A percentile compares a stretch with the other conserved stretches of the same genome.
Evolutionary conservation across 2,113 vertebrate genomes (phyloP).

Genomic region (Chloropsis cyanopogon): DNA sequence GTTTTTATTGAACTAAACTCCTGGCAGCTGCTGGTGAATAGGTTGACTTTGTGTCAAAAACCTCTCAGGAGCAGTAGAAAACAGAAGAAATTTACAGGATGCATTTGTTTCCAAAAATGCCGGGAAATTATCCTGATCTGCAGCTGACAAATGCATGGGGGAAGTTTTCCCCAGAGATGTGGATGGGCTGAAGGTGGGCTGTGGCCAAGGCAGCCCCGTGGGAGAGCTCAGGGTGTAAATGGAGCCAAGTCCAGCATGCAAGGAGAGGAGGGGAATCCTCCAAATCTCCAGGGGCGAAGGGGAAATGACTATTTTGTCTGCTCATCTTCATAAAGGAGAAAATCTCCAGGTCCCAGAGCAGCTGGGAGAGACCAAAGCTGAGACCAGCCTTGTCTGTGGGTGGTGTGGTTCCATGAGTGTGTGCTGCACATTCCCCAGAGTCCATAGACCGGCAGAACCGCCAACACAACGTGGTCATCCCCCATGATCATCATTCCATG

Average conservation of each 20-base stretch:
- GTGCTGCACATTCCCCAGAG: fast-evolving
- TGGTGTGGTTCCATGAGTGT: not conserved
- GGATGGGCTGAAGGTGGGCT: not conserved
- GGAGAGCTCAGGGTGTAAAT: not conserved
- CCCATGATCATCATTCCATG: fast-evolving
- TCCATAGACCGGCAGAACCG: fast-evolving
- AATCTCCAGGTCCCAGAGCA: not conserved
- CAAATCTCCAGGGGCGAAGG: fast-evolving
- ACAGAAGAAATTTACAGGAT: not conserved
- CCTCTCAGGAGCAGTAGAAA: not conserved
- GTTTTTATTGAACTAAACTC: not conserved
- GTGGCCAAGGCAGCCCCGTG: not conserved
- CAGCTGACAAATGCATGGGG: not conserved
- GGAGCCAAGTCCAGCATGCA: not conserved
- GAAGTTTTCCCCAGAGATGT: not conserved
- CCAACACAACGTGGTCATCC: fast-evolving
- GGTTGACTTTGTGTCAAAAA: not conserved
- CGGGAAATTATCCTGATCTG: not conserved
- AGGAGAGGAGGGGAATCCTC: not conserved
- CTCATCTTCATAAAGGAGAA: not conserved
- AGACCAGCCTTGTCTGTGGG: not conserved
- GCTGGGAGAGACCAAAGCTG: not conserved
- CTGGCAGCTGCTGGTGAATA: not conserved
- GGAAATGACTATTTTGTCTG: not conserved
- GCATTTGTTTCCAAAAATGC: not conserved